Percentiles rank a stretch among this genome's conserved stretches.
Conservation (phyloP, 2,113 vertebrate genomes). For the Poecilia latipinna region DNA sequence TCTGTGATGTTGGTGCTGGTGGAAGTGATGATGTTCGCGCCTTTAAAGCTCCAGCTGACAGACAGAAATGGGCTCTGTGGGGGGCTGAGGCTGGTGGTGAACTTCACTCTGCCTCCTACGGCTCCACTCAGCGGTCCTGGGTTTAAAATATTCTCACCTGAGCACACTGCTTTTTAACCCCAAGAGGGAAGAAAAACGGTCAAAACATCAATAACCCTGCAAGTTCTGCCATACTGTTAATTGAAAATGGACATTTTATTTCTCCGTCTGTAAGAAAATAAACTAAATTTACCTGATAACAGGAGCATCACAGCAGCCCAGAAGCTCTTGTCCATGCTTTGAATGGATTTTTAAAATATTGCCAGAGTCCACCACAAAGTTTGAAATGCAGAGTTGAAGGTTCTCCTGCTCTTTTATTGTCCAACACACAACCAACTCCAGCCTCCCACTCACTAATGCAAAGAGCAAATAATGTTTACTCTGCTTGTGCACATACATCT, state of each 20-base stretch:
- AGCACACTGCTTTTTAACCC: conserved; percentile 28
- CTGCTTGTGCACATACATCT: conserved; percentile 29
- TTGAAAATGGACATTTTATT: background rate
- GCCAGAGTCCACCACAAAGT: background rate
- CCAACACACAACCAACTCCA: conserved; percentile 1
- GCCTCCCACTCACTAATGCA: conserved; percentile 15
- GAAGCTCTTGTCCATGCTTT: conserved; percentile 31
- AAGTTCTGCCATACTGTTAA: background rate
- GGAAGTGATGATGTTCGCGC: conserved; percentile 45
- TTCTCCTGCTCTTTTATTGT: conserved; percentile 53
- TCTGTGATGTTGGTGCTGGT: conserved; percentile 4
- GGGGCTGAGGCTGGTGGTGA: conserved; percentile 53
- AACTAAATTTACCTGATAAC: conserved; percentile 45
- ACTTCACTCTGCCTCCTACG: conserved; percentile 44
- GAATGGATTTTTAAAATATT: background rate
- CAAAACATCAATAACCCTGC: background rate
- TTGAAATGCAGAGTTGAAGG: background rate
- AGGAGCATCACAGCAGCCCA: conserved; percentile 19
- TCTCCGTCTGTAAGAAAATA: background rate
- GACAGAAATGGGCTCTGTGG: conserved; percentile 20
- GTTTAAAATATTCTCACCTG: conserved; percentile 46
- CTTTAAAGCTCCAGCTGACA: conserved; percentile 68
- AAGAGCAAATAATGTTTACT: conserved; percentile 38
- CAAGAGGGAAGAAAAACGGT: background rate
- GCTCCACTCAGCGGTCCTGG: conserved; percentile 53